Percentiles rank a stretch among this genome's conserved stretches.
phyloP scores from a whole-genome alignment of 1,140 invertebrate species.

The Ditylenchus dipsaci region DNA sequence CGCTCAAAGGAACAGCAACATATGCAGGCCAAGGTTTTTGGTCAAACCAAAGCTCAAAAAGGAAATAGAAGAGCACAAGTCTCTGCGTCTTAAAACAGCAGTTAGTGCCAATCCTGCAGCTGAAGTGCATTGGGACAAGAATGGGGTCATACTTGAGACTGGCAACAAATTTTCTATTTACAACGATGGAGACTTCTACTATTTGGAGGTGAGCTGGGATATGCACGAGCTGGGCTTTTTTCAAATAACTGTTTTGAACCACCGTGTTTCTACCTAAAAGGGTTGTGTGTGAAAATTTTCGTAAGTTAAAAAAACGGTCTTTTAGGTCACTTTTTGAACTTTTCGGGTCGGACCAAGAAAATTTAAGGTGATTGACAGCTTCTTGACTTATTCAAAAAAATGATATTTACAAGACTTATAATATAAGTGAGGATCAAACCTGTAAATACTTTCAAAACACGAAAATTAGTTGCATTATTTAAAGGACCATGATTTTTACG shows the following conservation, averaged over 20 bases:
- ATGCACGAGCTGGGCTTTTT: constrained; percentile 18
- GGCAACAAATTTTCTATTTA: constrained; percentile 57
- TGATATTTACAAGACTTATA: too few relatives aligned
- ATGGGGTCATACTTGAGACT: constrained; percentile 56
- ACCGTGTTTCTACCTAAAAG: too few relatives aligned
- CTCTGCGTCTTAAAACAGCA: constrained; percentile 52
- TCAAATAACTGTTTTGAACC: too few relatives aligned
- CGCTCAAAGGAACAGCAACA: not conserved
- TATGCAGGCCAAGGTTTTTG: constrained; percentile 51
- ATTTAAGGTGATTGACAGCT: too few relatives aligned
- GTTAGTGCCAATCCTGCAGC: constrained; percentile 50
- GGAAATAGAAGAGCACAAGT: constrained; percentile 52
- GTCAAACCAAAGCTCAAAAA: constrained; percentile 55
- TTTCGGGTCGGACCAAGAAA: too few relatives aligned
- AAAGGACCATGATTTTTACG: too few relatives aligned
- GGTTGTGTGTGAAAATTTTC: too few relatives aligned
- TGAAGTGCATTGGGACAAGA: constrained; percentile 50
- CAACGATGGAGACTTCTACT: constrained; percentile 57
- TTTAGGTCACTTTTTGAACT: too few relatives aligned
- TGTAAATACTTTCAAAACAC: too few relatives aligned
- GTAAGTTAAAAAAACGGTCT: too few relatives aligned
- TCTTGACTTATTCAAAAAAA: too few relatives aligned
- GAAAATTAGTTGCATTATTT: not conserved
- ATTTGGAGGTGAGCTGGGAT: constrained; percentile 43
- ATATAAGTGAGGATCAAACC: too few relatives aligned